Percentiles rank a stretch among this genome's conserved stretches.
Conservation (phyloP, 2,888 invertebrate genomes). For the Epistrophe eligans region DNA sequence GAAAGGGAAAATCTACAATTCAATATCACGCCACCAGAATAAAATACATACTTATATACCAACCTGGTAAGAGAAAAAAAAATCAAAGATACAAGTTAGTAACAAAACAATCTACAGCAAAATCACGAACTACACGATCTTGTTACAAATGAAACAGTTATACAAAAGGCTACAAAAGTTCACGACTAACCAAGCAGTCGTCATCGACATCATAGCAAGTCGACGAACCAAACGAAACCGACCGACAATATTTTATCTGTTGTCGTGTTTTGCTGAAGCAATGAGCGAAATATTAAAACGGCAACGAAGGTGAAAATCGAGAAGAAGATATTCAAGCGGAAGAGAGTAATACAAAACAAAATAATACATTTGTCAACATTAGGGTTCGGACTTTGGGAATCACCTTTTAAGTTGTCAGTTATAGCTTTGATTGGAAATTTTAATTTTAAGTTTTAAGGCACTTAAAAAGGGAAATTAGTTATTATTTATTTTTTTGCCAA, state of each 20-base stretch:
- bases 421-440: too few relatives aligned
- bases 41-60: conserved; percentile 1
- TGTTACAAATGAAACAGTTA: conserved; percentile 73
- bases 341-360: conserved; percentile 23
- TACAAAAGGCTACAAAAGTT: conserved; percentile 64
- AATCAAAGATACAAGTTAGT: conserved; percentile 13
- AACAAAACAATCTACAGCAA: conserved; percentile 28
- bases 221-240: conserved; percentile 6
- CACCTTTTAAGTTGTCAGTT: too few relatives aligned
- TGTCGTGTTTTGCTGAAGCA: not conserved
- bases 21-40: conserved; percentile 43
- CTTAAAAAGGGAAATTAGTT: too few relatives aligned
- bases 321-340: conserved; percentile 39
- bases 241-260: conserved; percentile 31
- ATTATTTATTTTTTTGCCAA: too few relatives aligned
- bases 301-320: conserved; percentile 8
- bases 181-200: conserved; percentile 52
- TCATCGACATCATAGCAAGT: conserved; percentile 15
- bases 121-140: conserved; percentile 59
- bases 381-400: not conserved
- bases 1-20: conserved; percentile 46
- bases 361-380: not conserved
- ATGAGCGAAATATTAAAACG: conserved; percentile 6
- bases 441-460: too few relatives aligned
- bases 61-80: conserved; percentile 23